These are phyloP conservation scores for Aelia acuminata DNA, from an alignment of 2,888 invertebrate genomes.

Conservation along the genomic window DNA sequence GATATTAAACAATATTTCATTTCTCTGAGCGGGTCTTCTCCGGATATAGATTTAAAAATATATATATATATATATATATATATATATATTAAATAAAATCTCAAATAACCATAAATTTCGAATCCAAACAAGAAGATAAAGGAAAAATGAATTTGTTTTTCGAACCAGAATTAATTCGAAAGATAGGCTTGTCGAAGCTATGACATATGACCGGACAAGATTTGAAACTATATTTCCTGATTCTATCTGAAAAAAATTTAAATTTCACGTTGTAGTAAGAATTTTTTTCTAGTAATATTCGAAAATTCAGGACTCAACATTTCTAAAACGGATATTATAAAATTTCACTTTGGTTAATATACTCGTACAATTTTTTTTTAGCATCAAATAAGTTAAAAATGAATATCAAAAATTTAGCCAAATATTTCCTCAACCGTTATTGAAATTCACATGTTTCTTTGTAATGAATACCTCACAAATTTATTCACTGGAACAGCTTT, in stretches of 20 bases:
- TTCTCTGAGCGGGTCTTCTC: neutral
- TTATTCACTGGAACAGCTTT: too few species aligned
- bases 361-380: too few species aligned
- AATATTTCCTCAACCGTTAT: too few species aligned
- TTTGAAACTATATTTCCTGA: neutral
- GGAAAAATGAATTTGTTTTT: constrained; percentile 11
- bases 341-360: too few species aligned
- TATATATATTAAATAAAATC: neutral
- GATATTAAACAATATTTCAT: neutral
- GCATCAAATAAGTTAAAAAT: too few species aligned
- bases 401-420: too few species aligned
- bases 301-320: neutral
- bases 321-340: neutral
- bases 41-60: too few species aligned
- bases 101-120: neutral
- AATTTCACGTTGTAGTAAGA: too few species aligned
- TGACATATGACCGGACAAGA: neutral
- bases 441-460: too few species aligned
- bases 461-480: too few species aligned
- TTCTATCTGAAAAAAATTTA: neutral
- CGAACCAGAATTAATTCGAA: neutral
- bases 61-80: too few species aligned
- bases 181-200: neutral
- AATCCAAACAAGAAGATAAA: constrained; percentile 7
- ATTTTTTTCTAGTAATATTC: neutral